Base-by-base conservation (phyloP, 2,113 vertebrate genomes). In the Glaucidium brasilianum region DNA sequence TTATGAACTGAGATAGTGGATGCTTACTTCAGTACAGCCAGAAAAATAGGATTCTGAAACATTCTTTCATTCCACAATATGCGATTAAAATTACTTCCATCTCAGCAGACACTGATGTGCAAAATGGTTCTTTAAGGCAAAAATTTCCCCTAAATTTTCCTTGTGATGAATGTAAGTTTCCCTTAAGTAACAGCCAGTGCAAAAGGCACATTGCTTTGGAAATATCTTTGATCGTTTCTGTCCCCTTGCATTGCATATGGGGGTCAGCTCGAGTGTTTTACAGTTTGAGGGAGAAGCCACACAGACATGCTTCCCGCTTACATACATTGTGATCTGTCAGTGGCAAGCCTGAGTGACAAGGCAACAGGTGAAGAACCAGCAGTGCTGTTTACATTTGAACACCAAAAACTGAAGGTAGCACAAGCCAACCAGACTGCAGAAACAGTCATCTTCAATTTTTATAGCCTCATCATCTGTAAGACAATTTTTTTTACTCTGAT, bases 401-500 rank as follows among this genome's bases (percentile, higher is more conserved):
- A 58, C 63, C 23, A 77, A 55, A 53, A 43, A 19, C 60, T 60
- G 62, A 25, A 62, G 34, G 76, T 37, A 68, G 59, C 10, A 4
- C 18, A 16, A 95, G 68, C 83, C 80, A 83, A 63, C 56, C 11
- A 52, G 39, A 63, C 82, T 89, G 62, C 76, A 85, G 74, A 71
- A 78, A 22, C 59, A 78, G 72, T 88, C 30, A 6, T 95, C 74
- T 90, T 96, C 94, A 26, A 34, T 93, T 88, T 89, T 96, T 88
- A 88, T 34, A 82, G 89, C 62, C 63, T 85, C 95, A 58, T 47
- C 96, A 89, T 97, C 90, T 80, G 72, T 55, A 82, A 50, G 43
- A 52, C 77, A 64, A 55, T 94, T 96, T 95, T 91, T 94, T 63
- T 75, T 68, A 62, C 78, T 75, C 68, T 56, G 52, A 94, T 93